These are phyloP conservation scores for Chironex yamaguchii DNA, from an alignment of 30 jellyfish, hydroid and myxozoan species.

Conservation along the genomic window DNA sequence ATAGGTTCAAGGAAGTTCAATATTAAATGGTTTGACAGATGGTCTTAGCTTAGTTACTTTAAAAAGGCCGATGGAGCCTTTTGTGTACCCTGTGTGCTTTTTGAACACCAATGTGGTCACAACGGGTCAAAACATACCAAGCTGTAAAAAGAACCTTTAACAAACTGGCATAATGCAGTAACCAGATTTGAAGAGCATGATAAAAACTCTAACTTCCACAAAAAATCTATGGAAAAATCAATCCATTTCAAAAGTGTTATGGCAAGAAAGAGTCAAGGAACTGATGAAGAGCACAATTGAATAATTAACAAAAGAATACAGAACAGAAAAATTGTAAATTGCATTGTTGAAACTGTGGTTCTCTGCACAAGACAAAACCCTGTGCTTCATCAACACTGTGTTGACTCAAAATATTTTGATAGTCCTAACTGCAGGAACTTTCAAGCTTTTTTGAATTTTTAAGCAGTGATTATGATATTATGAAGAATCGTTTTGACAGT, in stretches of 20 bases:
- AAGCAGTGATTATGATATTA: neutral
- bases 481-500: neutral
- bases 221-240: neutral
- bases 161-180: neutral
- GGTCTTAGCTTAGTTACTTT: conserved; percentile 24
- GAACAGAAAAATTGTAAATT: too few species aligned
- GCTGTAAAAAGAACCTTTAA: neutral
- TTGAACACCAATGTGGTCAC: conserved; percentile 22
- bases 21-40: neutral
- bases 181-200: neutral
- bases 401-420: neutral
- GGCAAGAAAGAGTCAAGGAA: neutral
- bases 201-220: neutral
- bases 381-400: too few species aligned
- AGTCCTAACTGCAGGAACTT: neutral
- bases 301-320: neutral
- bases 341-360: too few species aligned
- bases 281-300: neutral
- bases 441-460: neutral
- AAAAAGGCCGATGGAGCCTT: conserved; percentile 13
- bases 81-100: conserved; percentile 21
- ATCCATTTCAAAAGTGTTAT: neutral
- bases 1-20: neutral
- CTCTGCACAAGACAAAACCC: too few species aligned
- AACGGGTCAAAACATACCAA: neutral